These are phyloP conservation scores for Pectinophora gossypiella DNA, from an alignment of 1,140 invertebrate species.

Conservation along the genomic window DNA sequence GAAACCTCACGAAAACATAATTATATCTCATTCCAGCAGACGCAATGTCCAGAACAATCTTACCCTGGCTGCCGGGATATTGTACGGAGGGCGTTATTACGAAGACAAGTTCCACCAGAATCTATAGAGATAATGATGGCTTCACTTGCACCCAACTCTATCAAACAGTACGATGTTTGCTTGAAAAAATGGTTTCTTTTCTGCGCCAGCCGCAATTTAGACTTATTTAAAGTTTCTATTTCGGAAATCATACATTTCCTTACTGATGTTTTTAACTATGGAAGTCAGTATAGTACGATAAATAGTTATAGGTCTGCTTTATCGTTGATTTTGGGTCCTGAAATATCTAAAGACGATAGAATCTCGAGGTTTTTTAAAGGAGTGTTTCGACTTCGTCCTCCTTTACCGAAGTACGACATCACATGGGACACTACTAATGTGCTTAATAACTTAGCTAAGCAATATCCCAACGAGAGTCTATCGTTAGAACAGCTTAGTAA, in stretches of 20 bases:
- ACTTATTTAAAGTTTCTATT: background rate
- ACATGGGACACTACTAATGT: background rate
- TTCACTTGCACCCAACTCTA: background rate
- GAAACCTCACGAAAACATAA: background rate
- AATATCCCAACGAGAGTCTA: background rate
- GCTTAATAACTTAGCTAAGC: background rate
- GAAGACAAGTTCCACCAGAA: background rate
- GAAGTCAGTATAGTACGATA: background rate
- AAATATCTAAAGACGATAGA: background rate
- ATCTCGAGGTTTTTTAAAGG: background rate
- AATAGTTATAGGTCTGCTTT: conserved; percentile 1
- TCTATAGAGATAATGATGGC: background rate
- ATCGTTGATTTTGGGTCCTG: background rate
- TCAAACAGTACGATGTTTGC: background rate
- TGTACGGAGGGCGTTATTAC: background rate
- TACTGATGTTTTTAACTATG: background rate
- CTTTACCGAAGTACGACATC: background rate
- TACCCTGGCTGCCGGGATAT: conserved; percentile 1
- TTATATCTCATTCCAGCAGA: background rate
- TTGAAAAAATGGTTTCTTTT: background rate
- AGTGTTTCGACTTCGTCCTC: background rate
- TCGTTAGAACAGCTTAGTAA: background rate
- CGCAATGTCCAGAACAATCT: background rate
- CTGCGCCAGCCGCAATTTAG: background rate
- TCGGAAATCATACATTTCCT: background rate